These are phyloP conservation scores for Drosophila kepulauana DNA, from an alignment of 1,140 invertebrate species.

Conservation along the genomic window DNA sequence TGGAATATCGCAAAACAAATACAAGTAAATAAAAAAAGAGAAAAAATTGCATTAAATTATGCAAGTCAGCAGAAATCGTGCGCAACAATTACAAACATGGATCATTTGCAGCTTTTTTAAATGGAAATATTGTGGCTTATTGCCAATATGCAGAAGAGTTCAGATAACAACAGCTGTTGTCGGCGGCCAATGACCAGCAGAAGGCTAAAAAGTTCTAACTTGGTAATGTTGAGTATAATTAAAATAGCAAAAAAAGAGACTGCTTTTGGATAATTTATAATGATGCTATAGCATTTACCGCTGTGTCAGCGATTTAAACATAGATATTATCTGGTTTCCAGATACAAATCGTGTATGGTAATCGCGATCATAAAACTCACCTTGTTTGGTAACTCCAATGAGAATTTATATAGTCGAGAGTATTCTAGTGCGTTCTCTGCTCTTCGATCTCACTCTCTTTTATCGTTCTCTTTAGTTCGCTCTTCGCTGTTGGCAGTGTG, in stretches of 20 bases:
- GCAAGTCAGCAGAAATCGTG: slow-evolving; percentile 31
- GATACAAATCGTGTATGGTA: slow-evolving; percentile 12
- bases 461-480: neutral
- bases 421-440: neutral
- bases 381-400: slow-evolving; percentile 16
- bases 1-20: slow-evolving; percentile 7
- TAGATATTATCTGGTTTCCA: slow-evolving; percentile 10
- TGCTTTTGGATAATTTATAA: neutral
- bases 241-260: no score
- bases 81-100: slow-evolving; percentile 35
- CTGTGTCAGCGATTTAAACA: neutral
- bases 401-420: neutral
- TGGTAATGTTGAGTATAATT: neutral
- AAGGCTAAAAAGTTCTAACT: slow-evolving; percentile 11
- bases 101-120: slow-evolving; percentile 49
- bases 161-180: neutral
- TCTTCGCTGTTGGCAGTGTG: neutral
- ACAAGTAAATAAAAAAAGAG: slow-evolving; percentile 3
- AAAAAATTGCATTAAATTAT: slow-evolving; percentile 11
- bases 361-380: slow-evolving; percentile 5
- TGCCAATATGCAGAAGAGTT: neutral
- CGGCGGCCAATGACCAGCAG: slow-evolving; percentile 17
- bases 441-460: neutral
- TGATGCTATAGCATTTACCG: neutral
- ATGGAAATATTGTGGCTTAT: slow-evolving; percentile 46